Evolutionary conservation across 2,888 invertebrate species (phyloP).

Genomic region (Syrista parreyssii): DNA sequence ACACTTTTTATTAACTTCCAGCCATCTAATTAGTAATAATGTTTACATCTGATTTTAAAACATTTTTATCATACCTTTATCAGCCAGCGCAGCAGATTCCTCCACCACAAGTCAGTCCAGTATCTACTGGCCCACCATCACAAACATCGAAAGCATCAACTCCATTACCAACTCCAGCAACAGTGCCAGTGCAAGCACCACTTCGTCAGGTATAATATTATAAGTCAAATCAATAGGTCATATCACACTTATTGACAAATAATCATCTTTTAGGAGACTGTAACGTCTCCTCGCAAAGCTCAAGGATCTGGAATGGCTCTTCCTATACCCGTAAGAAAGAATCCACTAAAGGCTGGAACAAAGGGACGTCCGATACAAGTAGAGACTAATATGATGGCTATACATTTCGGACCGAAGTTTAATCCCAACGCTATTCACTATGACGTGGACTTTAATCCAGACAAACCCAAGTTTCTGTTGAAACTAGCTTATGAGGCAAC

Average conservation of each 20-base stretch:
- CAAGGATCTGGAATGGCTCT: constrained; percentile 1
- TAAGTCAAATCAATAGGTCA: background rate
- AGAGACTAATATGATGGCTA: constrained; percentile 75
- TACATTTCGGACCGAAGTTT: constrained; percentile 68
- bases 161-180: background rate
- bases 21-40: background rate
- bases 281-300: constrained; percentile 1
- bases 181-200: constrained; percentile 1
- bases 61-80: background rate
- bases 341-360: constrained; percentile 51
- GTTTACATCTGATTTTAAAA: background rate
- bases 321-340: constrained; percentile 43
- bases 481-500: constrained; percentile 67
- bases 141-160: background rate
- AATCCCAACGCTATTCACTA: constrained; percentile 75
- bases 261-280: constrained; percentile 1
- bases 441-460: constrained; percentile 80
- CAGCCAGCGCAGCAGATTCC: background rate
- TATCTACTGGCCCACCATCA: background rate
- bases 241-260: background rate
- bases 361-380: constrained; percentile 67
- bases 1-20: background rate
- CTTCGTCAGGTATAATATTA: background rate
- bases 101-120: background rate
- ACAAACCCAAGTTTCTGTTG: constrained; percentile 75